Conservation (phyloP, 1,140 invertebrate species). For the Hormaphis cornu region DNA sequence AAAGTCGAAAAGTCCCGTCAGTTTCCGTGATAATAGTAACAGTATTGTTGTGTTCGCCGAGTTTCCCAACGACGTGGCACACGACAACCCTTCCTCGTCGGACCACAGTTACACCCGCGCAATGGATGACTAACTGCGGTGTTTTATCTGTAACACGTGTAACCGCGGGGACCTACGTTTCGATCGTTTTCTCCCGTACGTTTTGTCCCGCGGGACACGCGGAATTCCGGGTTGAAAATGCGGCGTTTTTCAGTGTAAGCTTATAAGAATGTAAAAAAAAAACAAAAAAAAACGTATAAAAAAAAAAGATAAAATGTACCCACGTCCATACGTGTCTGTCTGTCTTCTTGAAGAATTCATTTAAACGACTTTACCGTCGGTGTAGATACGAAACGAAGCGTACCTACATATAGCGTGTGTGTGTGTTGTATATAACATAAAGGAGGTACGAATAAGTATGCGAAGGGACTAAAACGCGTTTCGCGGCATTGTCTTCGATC, state of each 20-base stretch:
- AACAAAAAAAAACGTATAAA: background rate
- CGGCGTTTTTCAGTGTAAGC: background rate
- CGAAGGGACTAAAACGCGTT: background rate
- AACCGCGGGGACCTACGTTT: too few relatives aligned
- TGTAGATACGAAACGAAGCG: too few relatives aligned
- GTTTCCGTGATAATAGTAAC: too few relatives aligned
- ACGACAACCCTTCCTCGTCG: too few relatives aligned
- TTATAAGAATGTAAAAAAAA: constrained; percentile 4
- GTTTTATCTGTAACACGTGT: too few relatives aligned
- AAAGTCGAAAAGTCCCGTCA: too few relatives aligned
- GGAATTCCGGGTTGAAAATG: constrained; percentile 12
- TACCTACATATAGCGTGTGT: too few relatives aligned
- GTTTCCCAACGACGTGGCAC: constrained; percentile 17
- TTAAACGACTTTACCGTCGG: constrained; percentile 22
- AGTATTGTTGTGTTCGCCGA: background rate
- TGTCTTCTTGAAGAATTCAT: constrained; percentile 32
- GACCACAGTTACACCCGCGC: too few relatives aligned
- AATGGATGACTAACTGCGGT: too few relatives aligned
- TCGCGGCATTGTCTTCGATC: constrained; percentile 26
- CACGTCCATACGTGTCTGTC: constrained; percentile 30
- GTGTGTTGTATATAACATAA: too few relatives aligned
- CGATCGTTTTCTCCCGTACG: too few relatives aligned
- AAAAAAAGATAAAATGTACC: background rate
- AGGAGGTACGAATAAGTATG: background rate
- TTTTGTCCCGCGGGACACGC: background rate